Percentiles rank a stretch among this genome's conserved stretches.
These are phyloP conservation scores for Coenobita brevimanus DNA, from an alignment of 1,140 invertebrate species.

Conservation along the genomic window DNA sequence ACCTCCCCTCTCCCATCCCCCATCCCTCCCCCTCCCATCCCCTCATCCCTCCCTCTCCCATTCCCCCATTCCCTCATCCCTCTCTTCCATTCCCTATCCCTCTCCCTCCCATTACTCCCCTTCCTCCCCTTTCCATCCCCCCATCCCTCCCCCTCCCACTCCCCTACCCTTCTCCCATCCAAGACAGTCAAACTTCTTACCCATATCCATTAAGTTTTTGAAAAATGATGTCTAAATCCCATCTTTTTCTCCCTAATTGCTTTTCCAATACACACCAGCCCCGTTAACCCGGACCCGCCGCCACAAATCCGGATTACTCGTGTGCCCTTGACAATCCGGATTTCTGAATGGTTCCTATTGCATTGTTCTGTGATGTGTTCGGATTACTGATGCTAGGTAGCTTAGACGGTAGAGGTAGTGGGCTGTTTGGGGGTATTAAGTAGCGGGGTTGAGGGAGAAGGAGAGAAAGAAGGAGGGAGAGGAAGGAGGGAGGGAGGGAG, in stretches of 20 bases:
- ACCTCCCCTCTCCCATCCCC: not conserved
- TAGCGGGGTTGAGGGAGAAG: not conserved
- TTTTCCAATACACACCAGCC: constrained; percentile 63
- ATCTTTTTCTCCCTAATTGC: constrained; percentile 66
- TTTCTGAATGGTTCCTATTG: too few relatives aligned
- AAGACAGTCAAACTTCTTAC: constrained; percentile 49
- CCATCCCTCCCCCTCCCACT: not conserved
- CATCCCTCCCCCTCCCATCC: not conserved
- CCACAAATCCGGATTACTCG: too few relatives aligned
- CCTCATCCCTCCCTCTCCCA: not conserved
- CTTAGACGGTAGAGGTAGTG: too few relatives aligned
- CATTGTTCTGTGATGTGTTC: too few relatives aligned
- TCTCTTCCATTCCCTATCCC: not conserved
- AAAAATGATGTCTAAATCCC: constrained; percentile 65
- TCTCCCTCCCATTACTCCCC: not conserved
- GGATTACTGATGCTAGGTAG: too few relatives aligned
- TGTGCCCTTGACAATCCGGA: too few relatives aligned
- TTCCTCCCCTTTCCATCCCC: not conserved
- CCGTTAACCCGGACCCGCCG: constrained; percentile 4
- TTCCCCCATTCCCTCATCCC: too few relatives aligned
- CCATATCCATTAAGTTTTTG: constrained; percentile 65
- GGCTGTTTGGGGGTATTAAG: not conserved
- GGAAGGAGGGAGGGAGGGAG: not conserved
- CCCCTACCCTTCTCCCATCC: not conserved
- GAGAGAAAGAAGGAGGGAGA: not conserved